Base-by-base conservation (phyloP, 53 echinoderm and acorn worm genomes). In the Crossaster papposus region DNA sequence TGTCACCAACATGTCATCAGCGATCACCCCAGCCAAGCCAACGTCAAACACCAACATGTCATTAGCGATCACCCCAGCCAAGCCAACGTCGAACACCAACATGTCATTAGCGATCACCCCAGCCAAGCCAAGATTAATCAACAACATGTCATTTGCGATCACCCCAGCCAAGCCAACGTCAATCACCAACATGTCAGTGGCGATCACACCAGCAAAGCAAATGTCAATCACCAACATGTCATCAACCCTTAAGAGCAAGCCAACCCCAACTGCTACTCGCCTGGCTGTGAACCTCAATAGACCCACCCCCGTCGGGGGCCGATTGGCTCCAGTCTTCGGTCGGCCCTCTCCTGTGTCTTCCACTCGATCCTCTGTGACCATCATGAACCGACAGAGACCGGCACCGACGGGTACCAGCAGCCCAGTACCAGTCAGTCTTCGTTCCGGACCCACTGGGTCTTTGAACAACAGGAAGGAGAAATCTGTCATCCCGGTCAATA, bases 281-380 rank as follows among this genome's bases (percentile, higher is more conserved):
- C 53, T 37, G 53, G 36, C 85, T 14, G 4, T 51, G 18, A n/a
- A 72, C 37, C 29, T 53, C 15, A 71, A 85, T 23, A 51, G 85
- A 72, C 33, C 85, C 4, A 34, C 51, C 4, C 15, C 52, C 15
- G 23, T 65, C 0, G 31, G 7, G 7, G 14, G 72, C 33, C 68
- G 84, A 84, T 24, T 53, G 30, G 72, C 84, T 20, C 72, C 84
- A 32, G 84, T 72, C 52, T 84, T 84, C 72, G 15, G 37, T 18
- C 52, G 87, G 52, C 87, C 87, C 33, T 53, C 64, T 18, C 85
- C 85, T 13, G 58, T 87, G 76, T 87, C 77, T 58, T 75, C 87
- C 63, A 55, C n/a, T 87, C 75, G 87, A 20, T 77, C 73, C 9
- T 44, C 87, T 1, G 54, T 72, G 51, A 51, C 85, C 12, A 73